Conservation (phyloP, 2,113 vertebrate genomes). For the Amphilophus citrinellus region DNA sequence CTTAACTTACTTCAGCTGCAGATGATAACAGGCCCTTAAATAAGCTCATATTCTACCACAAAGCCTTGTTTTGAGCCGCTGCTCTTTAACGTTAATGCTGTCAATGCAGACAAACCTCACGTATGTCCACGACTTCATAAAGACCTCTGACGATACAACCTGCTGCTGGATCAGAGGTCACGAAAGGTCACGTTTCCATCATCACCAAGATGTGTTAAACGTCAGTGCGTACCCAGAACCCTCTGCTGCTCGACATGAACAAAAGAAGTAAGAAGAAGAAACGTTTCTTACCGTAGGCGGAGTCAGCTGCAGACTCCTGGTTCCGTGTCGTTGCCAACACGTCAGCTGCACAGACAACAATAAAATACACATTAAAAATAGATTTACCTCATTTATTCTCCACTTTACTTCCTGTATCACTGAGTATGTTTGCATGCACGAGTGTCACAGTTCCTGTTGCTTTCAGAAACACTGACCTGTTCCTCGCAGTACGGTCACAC, state of each 20-base stretch:
- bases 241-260: background rate
- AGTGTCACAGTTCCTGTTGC: background rate
- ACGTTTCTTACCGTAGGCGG: slow-evolving; percentile 60
- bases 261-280: background rate
- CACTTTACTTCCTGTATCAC: background rate
- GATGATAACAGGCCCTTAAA: background rate
- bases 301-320: slow-evolving; percentile 63
- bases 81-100: too few relatives aligned
- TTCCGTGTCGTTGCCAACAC: slow-evolving; percentile 52
- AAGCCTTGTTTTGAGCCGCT: background rate
- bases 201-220: background rate
- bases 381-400: background rate
- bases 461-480: too few relatives aligned
- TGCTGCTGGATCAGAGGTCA: background rate
- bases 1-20: background rate
- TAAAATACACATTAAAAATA: background rate
- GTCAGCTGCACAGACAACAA: slow-evolving; percentile 27
- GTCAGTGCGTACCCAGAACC: background rate
- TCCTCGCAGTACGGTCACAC: background rate
- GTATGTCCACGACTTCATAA: too few relatives aligned
- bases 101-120: too few relatives aligned
- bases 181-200: background rate
- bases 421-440: background rate
- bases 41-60: background rate
- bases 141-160: too few relatives aligned